These are phyloP conservation scores for Suillia variegata DNA, from an alignment of 2,888 invertebrate genomes.

Conservation along the genomic window DNA sequence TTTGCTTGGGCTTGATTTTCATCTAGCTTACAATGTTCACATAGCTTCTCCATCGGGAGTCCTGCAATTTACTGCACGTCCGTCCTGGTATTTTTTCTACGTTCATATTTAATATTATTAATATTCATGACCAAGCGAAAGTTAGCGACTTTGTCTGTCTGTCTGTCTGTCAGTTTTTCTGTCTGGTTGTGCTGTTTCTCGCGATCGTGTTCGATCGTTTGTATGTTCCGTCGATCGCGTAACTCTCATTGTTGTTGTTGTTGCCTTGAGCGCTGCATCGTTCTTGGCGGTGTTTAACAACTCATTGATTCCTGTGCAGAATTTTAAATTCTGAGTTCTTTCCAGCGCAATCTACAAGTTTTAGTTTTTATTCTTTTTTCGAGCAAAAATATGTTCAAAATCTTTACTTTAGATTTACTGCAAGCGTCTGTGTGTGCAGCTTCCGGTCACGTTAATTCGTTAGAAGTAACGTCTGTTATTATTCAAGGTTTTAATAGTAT, in stretches of 20 bases:
- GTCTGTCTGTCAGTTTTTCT: too few relatives aligned
- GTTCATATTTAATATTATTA: slow-evolving; percentile 49
- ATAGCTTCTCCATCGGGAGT: background rate
- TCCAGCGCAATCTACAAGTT: too few relatives aligned
- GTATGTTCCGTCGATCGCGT: slow-evolving; percentile 2
- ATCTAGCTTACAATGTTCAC: too few relatives aligned
- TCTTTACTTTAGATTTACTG: too few relatives aligned
- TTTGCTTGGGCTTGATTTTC: background rate
- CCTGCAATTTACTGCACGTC: background rate
- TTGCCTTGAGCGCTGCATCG: too few relatives aligned
- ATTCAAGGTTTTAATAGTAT: too few relatives aligned
- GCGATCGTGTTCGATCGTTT: background rate
- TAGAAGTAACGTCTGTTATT: too few relatives aligned
- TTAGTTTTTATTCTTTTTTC: too few relatives aligned
- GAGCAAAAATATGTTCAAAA: too few relatives aligned
- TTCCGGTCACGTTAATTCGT: background rate
- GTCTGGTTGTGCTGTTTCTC: too few relatives aligned
- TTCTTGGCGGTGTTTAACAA: slow-evolving; percentile 20
- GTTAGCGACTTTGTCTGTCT: slow-evolving; percentile 54
- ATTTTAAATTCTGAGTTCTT: background rate
- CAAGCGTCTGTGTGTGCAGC: background rate
- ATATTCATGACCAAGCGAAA: slow-evolving; percentile 53
- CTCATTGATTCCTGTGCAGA: slow-evolving; percentile 20
- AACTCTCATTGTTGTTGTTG: slow-evolving; percentile 6
- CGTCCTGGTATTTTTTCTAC: background rate